A percentile compares a stretch with the other conserved stretches of the same genome.
phyloP scores from a whole-genome alignment of 2,888 invertebrate species.

The Caenorhabditis japonica region DNA sequence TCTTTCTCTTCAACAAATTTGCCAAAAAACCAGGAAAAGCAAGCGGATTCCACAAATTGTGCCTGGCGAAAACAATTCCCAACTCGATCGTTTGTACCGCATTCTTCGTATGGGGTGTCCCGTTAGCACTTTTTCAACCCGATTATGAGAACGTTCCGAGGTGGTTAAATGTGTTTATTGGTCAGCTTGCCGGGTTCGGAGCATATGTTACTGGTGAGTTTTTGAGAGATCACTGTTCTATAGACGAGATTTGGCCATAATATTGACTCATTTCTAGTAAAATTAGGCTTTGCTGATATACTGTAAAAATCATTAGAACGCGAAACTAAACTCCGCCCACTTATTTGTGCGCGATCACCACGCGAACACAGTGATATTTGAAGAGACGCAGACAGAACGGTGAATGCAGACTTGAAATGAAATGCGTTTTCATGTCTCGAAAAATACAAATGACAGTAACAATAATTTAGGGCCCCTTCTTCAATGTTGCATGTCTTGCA shows the following conservation, averaged over 20 bases:
- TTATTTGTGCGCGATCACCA: too few relatives aligned
- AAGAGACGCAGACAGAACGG: not conserved
- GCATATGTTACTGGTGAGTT: conserved; percentile 40
- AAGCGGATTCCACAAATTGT: conserved; percentile 38
- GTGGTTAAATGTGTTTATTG: conserved; percentile 32
- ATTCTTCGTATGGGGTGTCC: conserved; percentile 42
- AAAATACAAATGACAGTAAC: too few relatives aligned
- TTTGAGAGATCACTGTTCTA: not conserved
- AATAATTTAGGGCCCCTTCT: conserved; percentile 36
- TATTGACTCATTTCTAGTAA: not conserved
- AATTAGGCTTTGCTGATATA: not conserved
- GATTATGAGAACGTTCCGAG: conserved; percentile 32
- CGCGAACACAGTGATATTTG: too few relatives aligned
- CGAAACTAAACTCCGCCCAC: too few relatives aligned
- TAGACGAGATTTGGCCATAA: too few relatives aligned
- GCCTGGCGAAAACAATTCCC: conserved; percentile 40
- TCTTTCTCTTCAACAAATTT: conserved; percentile 35
- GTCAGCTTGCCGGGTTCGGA: conserved; percentile 33
- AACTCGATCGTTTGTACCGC: conserved; percentile 42
- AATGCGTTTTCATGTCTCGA: too few relatives aligned
- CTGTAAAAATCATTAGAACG: not conserved
- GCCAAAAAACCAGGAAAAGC: conserved; percentile 29
- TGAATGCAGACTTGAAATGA: too few relatives aligned
- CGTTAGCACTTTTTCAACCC: conserved; percentile 28
- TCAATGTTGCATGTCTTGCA: conserved; percentile 40